Conservation (phyloP, 2,113 vertebrate genomes). For the Sceloporus undulatus region DNA sequence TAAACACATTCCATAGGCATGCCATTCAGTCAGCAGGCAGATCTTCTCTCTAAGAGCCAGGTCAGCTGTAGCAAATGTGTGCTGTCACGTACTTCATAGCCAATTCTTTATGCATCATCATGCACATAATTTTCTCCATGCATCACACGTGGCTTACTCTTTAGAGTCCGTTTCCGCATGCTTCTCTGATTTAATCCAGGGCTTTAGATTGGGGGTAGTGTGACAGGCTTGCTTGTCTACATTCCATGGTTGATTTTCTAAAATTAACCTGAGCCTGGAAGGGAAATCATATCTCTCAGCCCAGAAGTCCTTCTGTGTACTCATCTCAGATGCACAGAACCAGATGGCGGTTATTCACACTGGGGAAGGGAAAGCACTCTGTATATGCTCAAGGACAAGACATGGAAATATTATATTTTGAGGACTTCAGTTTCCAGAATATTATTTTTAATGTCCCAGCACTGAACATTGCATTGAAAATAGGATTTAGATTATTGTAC, state of each 20-base stretch:
- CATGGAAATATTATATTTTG: background rate
- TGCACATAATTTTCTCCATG: conserved; percentile 60
- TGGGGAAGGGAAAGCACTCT: background rate
- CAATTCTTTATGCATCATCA: conserved; percentile 47
- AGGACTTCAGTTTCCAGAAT: background rate
- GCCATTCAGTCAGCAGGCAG: conserved; percentile 11
- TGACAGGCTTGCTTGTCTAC: background rate
- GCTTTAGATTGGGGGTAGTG: conserved; percentile 32
- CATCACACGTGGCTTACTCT: conserved; percentile 37
- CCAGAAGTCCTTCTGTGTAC: background rate
- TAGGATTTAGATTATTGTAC: background rate
- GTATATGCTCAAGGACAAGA: background rate
- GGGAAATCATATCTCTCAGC: background rate
- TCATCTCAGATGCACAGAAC: background rate
- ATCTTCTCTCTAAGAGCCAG: conserved; percentile 29
- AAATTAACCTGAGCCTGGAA: background rate
- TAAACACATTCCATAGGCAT: background rate
- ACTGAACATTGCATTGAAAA: background rate
- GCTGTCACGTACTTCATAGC: conserved; percentile 41
- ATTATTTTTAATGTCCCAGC: background rate
- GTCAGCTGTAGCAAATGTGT: conserved; percentile 59
- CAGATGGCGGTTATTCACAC: background rate
- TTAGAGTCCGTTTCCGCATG: conserved; percentile 41
- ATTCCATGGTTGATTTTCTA: background rate
- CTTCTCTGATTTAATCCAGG: conserved; percentile 39